These are phyloP conservation scores for Lasioglossum oenotherae DNA, from an alignment of 2,888 invertebrate genomes.

Conservation along the genomic window DNA sequence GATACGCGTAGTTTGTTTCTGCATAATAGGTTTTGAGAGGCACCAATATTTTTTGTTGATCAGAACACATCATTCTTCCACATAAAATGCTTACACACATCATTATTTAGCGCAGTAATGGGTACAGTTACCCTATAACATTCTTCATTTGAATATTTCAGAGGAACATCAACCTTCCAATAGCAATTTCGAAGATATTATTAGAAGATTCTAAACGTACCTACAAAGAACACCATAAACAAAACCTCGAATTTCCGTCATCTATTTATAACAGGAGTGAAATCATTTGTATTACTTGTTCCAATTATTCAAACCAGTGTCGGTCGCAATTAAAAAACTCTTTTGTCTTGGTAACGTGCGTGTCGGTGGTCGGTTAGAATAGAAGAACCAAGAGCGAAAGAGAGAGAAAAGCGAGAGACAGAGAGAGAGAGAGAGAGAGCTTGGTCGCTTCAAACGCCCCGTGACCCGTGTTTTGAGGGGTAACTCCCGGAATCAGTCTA, in stretches of 20 bases:
- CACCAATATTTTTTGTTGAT: no score
- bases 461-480: constrained; percentile 28
- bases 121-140: no score
- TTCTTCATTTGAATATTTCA: background rate
- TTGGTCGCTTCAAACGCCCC: background rate
- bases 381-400: background rate
- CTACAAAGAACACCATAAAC: background rate
- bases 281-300: background rate
- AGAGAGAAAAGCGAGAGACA: background rate
- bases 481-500: constrained; percentile 59
- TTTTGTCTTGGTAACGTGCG: background rate
- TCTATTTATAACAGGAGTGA: background rate
- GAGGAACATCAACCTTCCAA: background rate
- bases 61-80: no score
- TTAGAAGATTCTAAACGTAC: background rate
- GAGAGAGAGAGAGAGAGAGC: background rate
- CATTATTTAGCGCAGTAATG: no score
- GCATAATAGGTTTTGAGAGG: no score
- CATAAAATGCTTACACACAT: no score
- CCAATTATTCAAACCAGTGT: background rate
- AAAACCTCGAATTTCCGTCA: background rate
- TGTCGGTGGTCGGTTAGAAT: background rate
- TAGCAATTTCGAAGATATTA: background rate
- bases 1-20: no score
- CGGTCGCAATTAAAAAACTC: constrained; percentile 1